Percentiles rank a stretch among this genome's conserved stretches.
phyloP scores from a whole-genome alignment of 1,140 invertebrate genomes.

The Microvelia longipes region DNA sequence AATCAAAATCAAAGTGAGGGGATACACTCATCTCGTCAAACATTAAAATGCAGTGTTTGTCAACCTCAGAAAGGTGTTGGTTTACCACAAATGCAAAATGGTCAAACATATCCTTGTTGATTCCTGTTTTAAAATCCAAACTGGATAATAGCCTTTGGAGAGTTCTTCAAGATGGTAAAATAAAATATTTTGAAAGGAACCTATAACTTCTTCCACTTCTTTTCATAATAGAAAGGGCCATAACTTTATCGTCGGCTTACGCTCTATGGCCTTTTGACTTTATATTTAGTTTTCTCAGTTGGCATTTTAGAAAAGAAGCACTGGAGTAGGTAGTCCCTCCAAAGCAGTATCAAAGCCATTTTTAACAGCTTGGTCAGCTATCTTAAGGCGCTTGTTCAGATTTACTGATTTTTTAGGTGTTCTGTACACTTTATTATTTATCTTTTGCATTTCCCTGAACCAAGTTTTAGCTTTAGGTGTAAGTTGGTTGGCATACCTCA shows the following conservation, averaged over 20 bases:
- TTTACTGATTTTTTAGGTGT: too few species aligned
- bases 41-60: background rate
- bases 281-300: background rate
- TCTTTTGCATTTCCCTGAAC: too few species aligned
- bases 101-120: background rate
- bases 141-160: background rate
- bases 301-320: background rate
- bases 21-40: background rate
- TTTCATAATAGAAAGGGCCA: background rate
- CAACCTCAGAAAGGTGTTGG: background rate
- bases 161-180: background rate
- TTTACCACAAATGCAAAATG: background rate
- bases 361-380: too few species aligned
- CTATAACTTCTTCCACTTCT: background rate
- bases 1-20: background rate
- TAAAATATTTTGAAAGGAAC: background rate
- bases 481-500: too few species aligned
- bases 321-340: too few species aligned
- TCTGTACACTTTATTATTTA: too few species aligned
- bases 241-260: background rate
- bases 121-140: background rate
- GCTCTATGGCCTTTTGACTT: background rate
- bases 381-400: too few species aligned
- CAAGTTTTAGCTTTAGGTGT: too few species aligned
- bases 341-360: too few species aligned